Evolutionary conservation across 2,888 invertebrate species (phyloP).

Genomic region (Smittia aterrima): DNA sequence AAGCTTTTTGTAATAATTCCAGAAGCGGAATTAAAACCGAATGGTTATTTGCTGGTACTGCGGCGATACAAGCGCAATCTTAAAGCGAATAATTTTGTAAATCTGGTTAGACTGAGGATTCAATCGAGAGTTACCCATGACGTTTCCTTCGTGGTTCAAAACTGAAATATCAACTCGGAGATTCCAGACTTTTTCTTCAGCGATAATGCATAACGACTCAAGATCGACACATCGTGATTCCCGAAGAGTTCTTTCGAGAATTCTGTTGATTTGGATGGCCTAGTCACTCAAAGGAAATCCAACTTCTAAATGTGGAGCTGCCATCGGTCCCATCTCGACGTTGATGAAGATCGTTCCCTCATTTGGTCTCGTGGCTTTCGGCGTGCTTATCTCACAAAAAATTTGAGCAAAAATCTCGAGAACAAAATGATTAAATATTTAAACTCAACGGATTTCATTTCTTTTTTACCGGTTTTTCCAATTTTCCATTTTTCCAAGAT

Average conservation of each 20-base stretch:
- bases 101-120: background rate
- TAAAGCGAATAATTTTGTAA: conserved; percentile 52
- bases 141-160: conserved; percentile 89
- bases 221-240: conserved; percentile 90
- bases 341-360: conserved; percentile 85
- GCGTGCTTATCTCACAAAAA: conserved; percentile 81
- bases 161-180: conserved; percentile 85
- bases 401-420: conserved; percentile 85
- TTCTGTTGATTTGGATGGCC: conserved; percentile 70
- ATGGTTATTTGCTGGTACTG: conserved; percentile 78
- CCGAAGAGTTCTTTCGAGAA: conserved; percentile 84
- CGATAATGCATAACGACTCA: conserved; percentile 91
- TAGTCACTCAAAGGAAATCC: conserved; percentile 68
- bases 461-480: too few species aligned
- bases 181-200: conserved; percentile 88
- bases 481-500: too few species aligned
- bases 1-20: too few species aligned
- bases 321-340: conserved; percentile 83
- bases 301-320: conserved; percentile 78
- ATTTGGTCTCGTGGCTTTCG: conserved; percentile 80
- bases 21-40: too few species aligned
- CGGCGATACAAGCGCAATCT: conserved; percentile 88
- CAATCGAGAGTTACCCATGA: conserved; percentile 49
- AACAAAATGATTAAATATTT: too few species aligned
- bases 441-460: too few species aligned